These are phyloP conservation scores for Lamellibrachia luymesi DNA, from an alignment of 1,140 invertebrate genomes.

Conservation along the genomic window DNA sequence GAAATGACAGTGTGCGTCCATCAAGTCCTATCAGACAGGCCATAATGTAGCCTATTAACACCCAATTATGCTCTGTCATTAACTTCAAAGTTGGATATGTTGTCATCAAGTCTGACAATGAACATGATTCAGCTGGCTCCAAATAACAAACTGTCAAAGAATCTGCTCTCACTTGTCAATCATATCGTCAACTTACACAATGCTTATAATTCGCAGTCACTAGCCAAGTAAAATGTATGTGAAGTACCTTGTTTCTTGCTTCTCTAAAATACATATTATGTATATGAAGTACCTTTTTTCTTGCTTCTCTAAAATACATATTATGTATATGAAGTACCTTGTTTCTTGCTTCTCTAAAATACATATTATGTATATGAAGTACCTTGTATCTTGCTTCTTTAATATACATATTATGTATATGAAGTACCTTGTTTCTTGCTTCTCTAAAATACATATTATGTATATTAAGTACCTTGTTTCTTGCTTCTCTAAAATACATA, in stretches of 20 bases:
- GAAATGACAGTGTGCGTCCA: not conserved
- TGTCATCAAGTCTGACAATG: not conserved
- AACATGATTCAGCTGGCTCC: not conserved
- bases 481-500: too few relatives aligned
- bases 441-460: too few relatives aligned
- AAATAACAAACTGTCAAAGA: not conserved
- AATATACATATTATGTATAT: too few relatives aligned
- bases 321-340: too few relatives aligned
- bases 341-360: too few relatives aligned
- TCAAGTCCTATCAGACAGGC: not conserved
- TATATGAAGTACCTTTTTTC: not conserved
- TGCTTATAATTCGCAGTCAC: not conserved
- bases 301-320: too few relatives aligned
- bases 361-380: too few relatives aligned
- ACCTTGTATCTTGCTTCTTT: too few relatives aligned
- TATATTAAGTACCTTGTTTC: too few relatives aligned
- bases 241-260: not conserved
- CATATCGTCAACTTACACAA: too few relatives aligned
- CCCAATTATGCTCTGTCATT: not conserved
- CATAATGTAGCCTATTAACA: not conserved
- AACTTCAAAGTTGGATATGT: not conserved
- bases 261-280: not conserved
- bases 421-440: too few relatives aligned
- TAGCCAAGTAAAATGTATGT: not conserved
- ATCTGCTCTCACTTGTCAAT: not conserved